Evolutionary conservation across 2,113 vertebrate species (phyloP).

Genomic region (Casuarius casuarius): DNA sequence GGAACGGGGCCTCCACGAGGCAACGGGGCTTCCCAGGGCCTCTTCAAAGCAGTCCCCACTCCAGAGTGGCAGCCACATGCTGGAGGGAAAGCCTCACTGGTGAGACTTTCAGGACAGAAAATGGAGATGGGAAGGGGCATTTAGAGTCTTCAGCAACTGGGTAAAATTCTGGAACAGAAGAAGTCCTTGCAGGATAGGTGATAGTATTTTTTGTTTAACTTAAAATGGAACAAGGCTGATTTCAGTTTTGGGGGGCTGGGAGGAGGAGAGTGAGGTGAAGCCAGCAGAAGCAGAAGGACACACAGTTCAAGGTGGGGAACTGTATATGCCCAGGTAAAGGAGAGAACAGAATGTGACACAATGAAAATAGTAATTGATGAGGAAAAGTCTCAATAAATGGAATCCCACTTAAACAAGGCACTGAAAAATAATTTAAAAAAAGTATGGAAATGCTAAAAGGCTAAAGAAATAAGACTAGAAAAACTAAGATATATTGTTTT

Average conservation of each 20-base stretch:
- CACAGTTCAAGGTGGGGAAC: background rate
- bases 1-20: background rate
- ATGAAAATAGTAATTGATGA: background rate
- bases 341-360: background rate
- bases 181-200: background rate
- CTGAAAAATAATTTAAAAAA: background rate
- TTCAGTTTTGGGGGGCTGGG: background rate
- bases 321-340: background rate
- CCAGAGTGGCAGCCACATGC: background rate
- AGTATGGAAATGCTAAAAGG: background rate
- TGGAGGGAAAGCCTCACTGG: background rate
- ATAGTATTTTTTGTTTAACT: too few species aligned
- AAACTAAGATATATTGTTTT: background rate
- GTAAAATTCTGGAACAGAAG: background rate
- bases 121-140: background rate
- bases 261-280: background rate
- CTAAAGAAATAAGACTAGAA: background rate
- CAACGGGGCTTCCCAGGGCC: background rate
- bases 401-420: background rate
- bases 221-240: background rate
- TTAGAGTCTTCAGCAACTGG: background rate
- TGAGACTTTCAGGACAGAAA: background rate
- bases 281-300: background rate
- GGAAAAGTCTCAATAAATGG: background rate
- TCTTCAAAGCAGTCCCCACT: background rate